A percentile compares a stretch with the other conserved stretches of the same genome.
Evolutionary conservation across 1,140 invertebrate genomes (phyloP).

Genomic region (Calliopsis andreniformis): DNA sequence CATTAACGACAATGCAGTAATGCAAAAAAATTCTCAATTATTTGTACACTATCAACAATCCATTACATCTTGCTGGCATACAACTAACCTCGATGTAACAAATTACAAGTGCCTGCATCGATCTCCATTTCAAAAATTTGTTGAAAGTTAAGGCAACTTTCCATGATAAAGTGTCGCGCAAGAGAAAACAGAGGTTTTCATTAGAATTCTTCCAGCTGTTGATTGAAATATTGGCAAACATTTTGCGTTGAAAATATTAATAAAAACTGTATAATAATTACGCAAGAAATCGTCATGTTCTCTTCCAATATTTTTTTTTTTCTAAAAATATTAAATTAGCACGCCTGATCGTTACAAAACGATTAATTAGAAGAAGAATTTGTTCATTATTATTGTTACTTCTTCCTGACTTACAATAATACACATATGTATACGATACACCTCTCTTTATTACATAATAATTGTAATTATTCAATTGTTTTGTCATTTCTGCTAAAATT

Average conservation of each 20-base stretch:
- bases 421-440: too few species aligned
- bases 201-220: background rate
- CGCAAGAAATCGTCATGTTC: background rate
- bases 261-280: background rate
- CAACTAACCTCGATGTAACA: conserved; percentile 43
- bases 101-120: conserved; percentile 46
- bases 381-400: background rate
- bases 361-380: background rate
- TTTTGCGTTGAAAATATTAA: background rate
- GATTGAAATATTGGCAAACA: too few species aligned
- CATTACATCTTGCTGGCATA: background rate
- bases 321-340: background rate
- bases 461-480: conserved; percentile 28
- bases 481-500: background rate
- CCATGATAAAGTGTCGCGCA: conserved; percentile 6
- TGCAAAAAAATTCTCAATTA: background rate
- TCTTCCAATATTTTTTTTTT: background rate
- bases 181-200: conserved; percentile 19
- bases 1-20: background rate
- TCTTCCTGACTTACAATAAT: background rate
- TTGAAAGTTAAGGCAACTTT: conserved; percentile 36
- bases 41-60: conserved; percentile 15
- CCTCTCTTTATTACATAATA: background rate
- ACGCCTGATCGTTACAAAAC: background rate
- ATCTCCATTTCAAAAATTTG: conserved; percentile 49